phyloP scores from a whole-genome alignment of 2,888 invertebrate genomes.

The Liopterus haemorrhoidalis region DNA sequence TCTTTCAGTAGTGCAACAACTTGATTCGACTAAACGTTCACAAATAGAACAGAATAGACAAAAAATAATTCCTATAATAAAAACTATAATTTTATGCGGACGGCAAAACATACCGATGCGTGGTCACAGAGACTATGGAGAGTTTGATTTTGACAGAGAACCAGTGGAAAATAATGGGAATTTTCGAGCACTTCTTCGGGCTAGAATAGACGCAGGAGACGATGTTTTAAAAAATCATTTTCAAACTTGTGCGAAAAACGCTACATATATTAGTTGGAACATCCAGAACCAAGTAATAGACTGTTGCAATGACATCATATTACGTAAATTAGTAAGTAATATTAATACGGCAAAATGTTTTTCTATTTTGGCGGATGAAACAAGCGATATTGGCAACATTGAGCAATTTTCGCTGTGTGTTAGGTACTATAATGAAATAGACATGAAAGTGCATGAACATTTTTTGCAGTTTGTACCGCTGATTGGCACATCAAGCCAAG shows the following conservation, averaged over 20 bases:
- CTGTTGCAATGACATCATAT: slow-evolving; percentile 12
- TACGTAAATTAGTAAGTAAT: slow-evolving; percentile 28
- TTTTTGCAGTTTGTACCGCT: slow-evolving; percentile 33
- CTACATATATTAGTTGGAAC: slow-evolving; percentile 15
- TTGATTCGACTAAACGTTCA: too few relatives aligned
- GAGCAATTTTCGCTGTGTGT: slow-evolving; percentile 35
- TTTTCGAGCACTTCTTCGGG: slow-evolving; percentile 11
- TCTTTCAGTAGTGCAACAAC: too few relatives aligned
- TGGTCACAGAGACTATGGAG: slow-evolving; percentile 11
- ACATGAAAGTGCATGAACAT: slow-evolving; percentile 24
- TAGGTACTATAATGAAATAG: slow-evolving; percentile 26
- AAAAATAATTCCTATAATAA: slow-evolving; percentile 9
- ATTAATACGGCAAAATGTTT: slow-evolving; percentile 34
- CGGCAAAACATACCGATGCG: slow-evolving; percentile 7
- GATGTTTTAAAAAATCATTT: slow-evolving; percentile 8
- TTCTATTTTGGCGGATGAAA: slow-evolving; percentile 36
- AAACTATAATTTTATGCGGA: slow-evolving; percentile 17
- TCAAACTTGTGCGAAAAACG: not conserved
- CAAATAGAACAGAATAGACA: too few relatives aligned
- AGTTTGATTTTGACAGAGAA: slow-evolving; percentile 6
- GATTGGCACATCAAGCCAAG: slow-evolving; percentile 25
- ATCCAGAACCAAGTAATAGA: slow-evolving; percentile 14
- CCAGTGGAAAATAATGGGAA: slow-evolving; percentile 14
- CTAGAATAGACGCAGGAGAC: slow-evolving; percentile 10
- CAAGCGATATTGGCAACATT: slow-evolving; percentile 33